Base-by-base conservation (phyloP, 2,797 vertebrate genomes). In the Todus mexicanus region DNA sequence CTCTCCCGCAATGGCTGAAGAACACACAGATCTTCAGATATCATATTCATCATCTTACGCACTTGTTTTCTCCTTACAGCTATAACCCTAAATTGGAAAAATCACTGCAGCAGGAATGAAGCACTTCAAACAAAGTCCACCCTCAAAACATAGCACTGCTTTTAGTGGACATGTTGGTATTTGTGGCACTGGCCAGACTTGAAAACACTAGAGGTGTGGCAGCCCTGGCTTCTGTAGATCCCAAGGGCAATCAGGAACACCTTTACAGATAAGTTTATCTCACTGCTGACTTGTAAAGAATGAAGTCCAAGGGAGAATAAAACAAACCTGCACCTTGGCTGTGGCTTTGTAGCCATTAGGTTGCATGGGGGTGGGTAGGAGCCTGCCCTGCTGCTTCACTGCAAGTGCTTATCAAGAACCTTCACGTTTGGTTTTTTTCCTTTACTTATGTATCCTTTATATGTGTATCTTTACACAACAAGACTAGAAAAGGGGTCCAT, bases 271-370 rank as follows among this genome's bases (percentile, higher is more conserved):
- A 81, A 85, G 74, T 31, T 68, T 84, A 79, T 40, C 65, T 83
- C 63, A 69, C 15, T 69, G 65, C 23, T 92, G 78, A 90, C 87
- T 90, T 63, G 31, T 9, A 81, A 82, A 91, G 73, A 88, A 92
- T 51, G 21, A 89, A 90, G 66, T 63, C 51, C 63, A 91, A 79
- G 23, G 26, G 16, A 47, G 7, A 19, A 22, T 25, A 26, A 14
- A 33, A 14, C 12, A 16, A 40, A 42, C 25, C 38, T 33, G 3
- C 40, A 80, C 37, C 73, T 77, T 68, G 56, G 74, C 69, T 75
- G 50, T 65, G 72, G 35, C 37, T 74, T n/a, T 50, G 53, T 5
- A 93, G 73, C 38, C 51, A 73, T 38, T 20, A 61, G 27, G 38
- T 29, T 76, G 35, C 47, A 65, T 2, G 17, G 54, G 60, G 50